Base-by-base conservation (phyloP, 2,797 vertebrate genomes). In the Esox masquinongy region DNA sequence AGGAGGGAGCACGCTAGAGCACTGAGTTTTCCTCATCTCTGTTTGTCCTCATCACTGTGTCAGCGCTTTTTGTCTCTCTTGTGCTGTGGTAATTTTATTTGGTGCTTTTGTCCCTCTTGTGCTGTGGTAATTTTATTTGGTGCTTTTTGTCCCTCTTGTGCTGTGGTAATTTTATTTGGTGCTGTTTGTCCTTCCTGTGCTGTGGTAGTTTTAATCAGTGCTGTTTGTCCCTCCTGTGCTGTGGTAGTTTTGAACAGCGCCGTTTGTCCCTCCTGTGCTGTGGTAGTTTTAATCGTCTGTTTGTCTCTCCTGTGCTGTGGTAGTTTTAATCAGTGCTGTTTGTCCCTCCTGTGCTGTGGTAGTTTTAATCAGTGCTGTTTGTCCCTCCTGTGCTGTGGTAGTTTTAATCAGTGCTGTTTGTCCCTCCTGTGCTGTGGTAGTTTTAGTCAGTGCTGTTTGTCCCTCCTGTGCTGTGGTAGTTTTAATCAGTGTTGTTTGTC, bases 371-470 rank as follows among this genome's bases (percentile, higher is more conserved):
- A n/a, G 51, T 53, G 69, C 70, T 47, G 34, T 9, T 53, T 29
- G 47, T 73, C 26, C 36, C 43, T 76, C 73, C 51, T 69, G 29
- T 49, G 68, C 70, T 53, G 70, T 66, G 31, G 68, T 43, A 53
- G 59, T 53, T 51, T 72, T 69, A 11, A 73, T 74, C 5, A 43
- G 39, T 43, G 39, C 39, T 43, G 34, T 43, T 43, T 43, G 39
- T 43, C 39, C 39, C 39, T 43, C 39, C 39, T 43, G 39, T 43
- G 39, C 9, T 43, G 39, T 43, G 39, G 39, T 43, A 43, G 39
- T 43, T 43, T 43, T 43, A 43, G 5, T 43, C 39, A 43, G 39
- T 43, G 39, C 39, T 43, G 39, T 43, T 43, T 43, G 39, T 43
- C 39, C 39, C 39, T 43, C 39, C 39, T 43, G 39, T 43, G 39